Evolutionary conservation across 2,797 vertebrate species (phyloP), one percentile per base, ranked within the genome.

Genomic region (Paedocypris micromegethes): DNA sequence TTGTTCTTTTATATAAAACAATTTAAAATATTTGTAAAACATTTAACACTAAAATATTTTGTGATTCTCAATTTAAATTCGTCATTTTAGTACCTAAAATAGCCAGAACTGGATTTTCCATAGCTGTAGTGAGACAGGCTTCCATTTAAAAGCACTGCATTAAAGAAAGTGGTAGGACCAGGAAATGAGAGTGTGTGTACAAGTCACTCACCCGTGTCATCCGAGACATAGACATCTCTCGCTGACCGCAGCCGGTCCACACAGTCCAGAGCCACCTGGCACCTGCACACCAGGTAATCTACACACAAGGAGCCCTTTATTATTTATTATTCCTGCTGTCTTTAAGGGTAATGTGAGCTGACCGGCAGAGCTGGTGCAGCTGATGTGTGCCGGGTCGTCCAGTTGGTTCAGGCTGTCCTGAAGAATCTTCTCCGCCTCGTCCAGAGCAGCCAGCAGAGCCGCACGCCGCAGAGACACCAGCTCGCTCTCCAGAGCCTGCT

Each of bases 291-390:
- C 60, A 98, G 90, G 83, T 95, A 96, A 77, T 98, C 96, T 98
- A 82, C 70, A 84, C 37, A 79, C 41, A 48, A 39, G 48, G 61
- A 55, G 47, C 9, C 54, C 41, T 64, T 57, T 58, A 70, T 63
- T 64, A 70, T 64, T 64, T 23, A 64, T 70, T 50, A 64, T 45
- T 50, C 53, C 46, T 50, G 40, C 51, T 8, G 52, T 49, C 37
- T 3, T 9, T 64, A 9, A 5, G 39, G 9, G n/a, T 56, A 45
- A 57, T 47, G 1, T 59, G 52, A 47, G 37, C 41, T 5, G 76
- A 95, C 96, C 96, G 62, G 95, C 90, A 0, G 94, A 96, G 75
- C 93, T 87, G 0, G 91, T 93, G 77, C 94, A 96, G 86, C 93
- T 86, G 73, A 92, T 83, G 79, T 96, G 93, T 3, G 88, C 58